These are phyloP conservation scores for Agrochola lychnidis DNA, from an alignment of 2,888 invertebrate species.

Conservation along the genomic window DNA sequence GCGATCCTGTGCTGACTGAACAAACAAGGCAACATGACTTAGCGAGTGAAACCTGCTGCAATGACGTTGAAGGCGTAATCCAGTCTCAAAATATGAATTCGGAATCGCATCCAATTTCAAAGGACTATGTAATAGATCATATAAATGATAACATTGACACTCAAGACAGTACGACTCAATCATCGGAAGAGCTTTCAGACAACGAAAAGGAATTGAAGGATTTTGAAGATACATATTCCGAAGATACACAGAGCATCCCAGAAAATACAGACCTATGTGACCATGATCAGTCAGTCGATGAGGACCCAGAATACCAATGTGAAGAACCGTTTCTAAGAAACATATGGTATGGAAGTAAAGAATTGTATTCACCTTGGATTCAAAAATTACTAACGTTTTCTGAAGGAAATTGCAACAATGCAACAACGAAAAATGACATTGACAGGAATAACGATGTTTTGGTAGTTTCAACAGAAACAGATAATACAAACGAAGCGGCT, in stretches of 20 bases:
- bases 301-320: background rate
- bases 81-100: constrained; percentile 4
- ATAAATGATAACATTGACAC: constrained; percentile 12
- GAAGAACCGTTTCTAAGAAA: constrained; percentile 20
- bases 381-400: constrained; percentile 78
- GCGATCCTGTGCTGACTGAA: background rate
- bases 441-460: background rate
- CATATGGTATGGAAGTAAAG: constrained; percentile 70
- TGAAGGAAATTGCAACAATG: constrained; percentile 68
- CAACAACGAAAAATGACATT: constrained; percentile 1
- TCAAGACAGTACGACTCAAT: constrained; percentile 11
- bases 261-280: constrained; percentile 12
- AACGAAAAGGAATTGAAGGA: constrained; percentile 23
- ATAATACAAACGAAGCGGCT: background rate
- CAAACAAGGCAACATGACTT: constrained; percentile 9
- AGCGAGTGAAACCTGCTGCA: constrained; percentile 4
- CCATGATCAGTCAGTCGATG: constrained; percentile 1
- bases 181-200: constrained; percentile 26
- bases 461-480: background rate
- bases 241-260: background rate
- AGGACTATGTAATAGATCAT: background rate
- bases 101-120: constrained; percentile 13
- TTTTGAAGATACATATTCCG: constrained; percentile 12
- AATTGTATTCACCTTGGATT: constrained; percentile 81
- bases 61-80: constrained; percentile 9